A percentile compares a stretch with the other conserved stretches of the same genome.
Conservation (phyloP, 2,113 vertebrate species). For the Rynchops niger region DNA sequence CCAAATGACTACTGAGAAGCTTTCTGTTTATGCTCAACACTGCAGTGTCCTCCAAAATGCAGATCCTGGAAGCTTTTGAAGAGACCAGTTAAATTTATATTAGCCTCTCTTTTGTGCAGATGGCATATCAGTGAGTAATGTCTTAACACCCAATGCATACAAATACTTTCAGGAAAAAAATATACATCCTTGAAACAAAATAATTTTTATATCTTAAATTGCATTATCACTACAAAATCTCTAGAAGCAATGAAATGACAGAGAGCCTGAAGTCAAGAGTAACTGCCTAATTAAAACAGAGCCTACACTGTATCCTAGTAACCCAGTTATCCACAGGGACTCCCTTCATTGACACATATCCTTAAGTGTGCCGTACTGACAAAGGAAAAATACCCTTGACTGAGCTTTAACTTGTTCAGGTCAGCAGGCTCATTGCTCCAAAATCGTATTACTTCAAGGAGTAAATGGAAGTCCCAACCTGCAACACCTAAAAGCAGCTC, state of each 20-base stretch:
- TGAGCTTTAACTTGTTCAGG: slow-evolving; percentile 21
- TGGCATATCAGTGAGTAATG: neutral
- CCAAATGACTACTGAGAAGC: neutral
- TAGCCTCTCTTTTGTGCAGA: neutral
- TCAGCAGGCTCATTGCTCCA: neutral
- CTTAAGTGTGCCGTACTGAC: neutral
- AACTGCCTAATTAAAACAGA: slow-evolving; percentile 51
- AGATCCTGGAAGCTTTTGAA: neutral
- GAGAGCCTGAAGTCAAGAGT: neutral
- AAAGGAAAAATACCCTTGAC: neutral
- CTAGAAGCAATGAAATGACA: neutral
- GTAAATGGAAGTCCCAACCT: neutral
- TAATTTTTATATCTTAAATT: neutral
- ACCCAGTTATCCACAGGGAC: slow-evolving; percentile 42
- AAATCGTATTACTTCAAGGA: neutral
- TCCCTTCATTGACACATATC: slow-evolving; percentile 16
- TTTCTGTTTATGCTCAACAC: neutral
- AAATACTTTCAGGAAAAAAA: neutral
- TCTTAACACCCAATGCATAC: neutral
- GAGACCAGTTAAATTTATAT: neutral
- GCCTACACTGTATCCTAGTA: slow-evolving; percentile 22
- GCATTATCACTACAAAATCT: neutral
- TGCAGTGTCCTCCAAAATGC: neutral
- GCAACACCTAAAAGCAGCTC: neutral
- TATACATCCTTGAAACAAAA: neutral